Conservation (phyloP, 92 coral and sea anemone species). For the Metridium senile region DNA sequence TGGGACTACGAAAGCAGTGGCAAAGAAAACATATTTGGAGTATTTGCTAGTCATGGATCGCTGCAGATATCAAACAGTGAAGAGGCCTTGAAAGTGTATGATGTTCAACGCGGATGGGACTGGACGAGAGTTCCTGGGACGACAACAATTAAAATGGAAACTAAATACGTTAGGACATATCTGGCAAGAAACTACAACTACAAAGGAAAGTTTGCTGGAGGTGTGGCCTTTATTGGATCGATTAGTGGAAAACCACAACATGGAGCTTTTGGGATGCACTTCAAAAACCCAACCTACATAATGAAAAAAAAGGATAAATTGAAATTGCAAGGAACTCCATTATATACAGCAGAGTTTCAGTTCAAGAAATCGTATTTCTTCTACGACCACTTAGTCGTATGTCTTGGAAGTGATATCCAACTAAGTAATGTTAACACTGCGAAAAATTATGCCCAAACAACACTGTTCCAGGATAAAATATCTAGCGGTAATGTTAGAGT, state of each 20-base stretch:
- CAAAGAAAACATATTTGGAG: constrained; percentile 57
- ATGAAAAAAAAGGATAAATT: neutral
- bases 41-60: constrained; percentile 71
- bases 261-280: constrained; percentile 77
- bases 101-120: constrained; percentile 74
- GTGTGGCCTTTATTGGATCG: constrained; percentile 61
- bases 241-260: constrained; percentile 22
- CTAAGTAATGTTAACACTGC: constrained; percentile 1
- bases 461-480: constrained; percentile 76
- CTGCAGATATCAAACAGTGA: constrained; percentile 69
- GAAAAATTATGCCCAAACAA: constrained; percentile 45
- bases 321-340: constrained; percentile 2
- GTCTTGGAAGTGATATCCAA: constrained; percentile 60
- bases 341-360: neutral
- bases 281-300: constrained; percentile 42
- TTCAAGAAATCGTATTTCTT: constrained; percentile 83
- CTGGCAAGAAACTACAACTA: constrained; percentile 52
- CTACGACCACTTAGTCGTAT: constrained; percentile 59
- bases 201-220: constrained; percentile 56
- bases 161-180: neutral
- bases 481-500: neutral
- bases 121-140: constrained; percentile 85
- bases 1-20: constrained; percentile 61
- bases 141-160: constrained; percentile 54
- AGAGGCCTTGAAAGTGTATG: constrained; percentile 42